Percentiles rank a stretch among this genome's conserved stretches.
These are phyloP conservation scores for Volucella bombylans DNA, from an alignment of 2,888 invertebrate genomes.

Conservation along the genomic window DNA sequence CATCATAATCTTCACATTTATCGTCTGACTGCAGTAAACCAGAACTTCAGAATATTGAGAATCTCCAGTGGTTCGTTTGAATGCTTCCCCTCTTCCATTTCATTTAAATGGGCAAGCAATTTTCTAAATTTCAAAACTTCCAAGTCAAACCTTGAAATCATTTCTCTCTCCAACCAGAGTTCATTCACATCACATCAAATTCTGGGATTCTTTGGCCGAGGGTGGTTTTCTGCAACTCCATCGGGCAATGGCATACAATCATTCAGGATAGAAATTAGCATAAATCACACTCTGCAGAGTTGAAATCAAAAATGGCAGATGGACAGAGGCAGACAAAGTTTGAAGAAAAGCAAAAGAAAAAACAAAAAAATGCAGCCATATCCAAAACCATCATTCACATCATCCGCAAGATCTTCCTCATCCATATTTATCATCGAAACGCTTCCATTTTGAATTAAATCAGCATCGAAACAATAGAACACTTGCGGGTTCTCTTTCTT, in stretches of 20 bases:
- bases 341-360: slow-evolving; percentile 2
- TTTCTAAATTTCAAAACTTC: background rate
- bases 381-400: background rate
- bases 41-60: too few species aligned
- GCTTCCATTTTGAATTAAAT: slow-evolving; percentile 73
- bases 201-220: slow-evolving; percentile 46
- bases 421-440: slow-evolving; percentile 68
- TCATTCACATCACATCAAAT: slow-evolving; percentile 32
- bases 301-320: slow-evolving; percentile 69
- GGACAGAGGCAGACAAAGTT: slow-evolving; percentile 40
- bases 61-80: too few species aligned
- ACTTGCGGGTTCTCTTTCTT: slow-evolving; percentile 64
- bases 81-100: too few species aligned
- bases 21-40: too few species aligned
- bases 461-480: slow-evolving; percentile 59
- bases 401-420: slow-evolving; percentile 17
- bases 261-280: slow-evolving; percentile 66
- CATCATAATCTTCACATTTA: too few species aligned
- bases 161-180: background rate
- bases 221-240: slow-evolving; percentile 22
- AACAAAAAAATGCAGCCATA: slow-evolving; percentile 1
- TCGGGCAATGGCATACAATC: slow-evolving; percentile 46
- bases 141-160: slow-evolving; percentile 35
- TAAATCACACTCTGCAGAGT: slow-evolving; percentile 61
- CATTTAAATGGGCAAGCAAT: too few species aligned